Base-by-base conservation (phyloP, 2,888 invertebrate species). In the Leptarthrus brevirostris region DNA sequence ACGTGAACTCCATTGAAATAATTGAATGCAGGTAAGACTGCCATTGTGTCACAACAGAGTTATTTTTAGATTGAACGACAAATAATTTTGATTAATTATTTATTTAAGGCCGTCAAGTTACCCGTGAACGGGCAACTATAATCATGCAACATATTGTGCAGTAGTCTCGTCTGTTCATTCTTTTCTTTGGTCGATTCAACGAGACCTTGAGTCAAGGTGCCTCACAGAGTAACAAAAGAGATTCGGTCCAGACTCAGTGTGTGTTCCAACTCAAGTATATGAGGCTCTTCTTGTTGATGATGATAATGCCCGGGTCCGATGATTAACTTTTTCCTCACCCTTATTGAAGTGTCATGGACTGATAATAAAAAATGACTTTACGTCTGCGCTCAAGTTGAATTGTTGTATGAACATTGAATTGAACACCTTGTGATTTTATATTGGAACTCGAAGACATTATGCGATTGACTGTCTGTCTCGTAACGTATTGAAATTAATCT, bases 251-350 rank as follows among this genome's bases (percentile, higher is more conserved):
- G 53, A 18, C 56, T 16, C 56, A 56, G 56, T 56, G 56, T 56
- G 56, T 56, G 56, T 56, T 56, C 56, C 56, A n/a, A n/a, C n/a
- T 34, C 24, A 22, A 24, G 24, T 54, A 20, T 54, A n/a, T 54
- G n/a, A n/a, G n/a, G 24, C 14, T 24, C 26, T 20, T 26, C 24
- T 8, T 12, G 40, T 40, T 40, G 40, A 12, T 40, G 40, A 40
- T 44, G 61, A 40, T 40, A 40, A 61, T 64, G 64, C 24, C 12
- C 10, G n/a, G 40, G 30, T n/a, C 30, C 10, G 64, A 64, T 64
- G 64, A 64, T 64, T 64, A 64, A 64, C 64, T 64, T 64, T 64
- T 64, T 64, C 64, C 64, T 64, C 64, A 64, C 64, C 64, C 64
- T 64, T 64, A 64, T 64, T 64, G 44, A 64, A 64, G 64, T 64